Percentiles rank a stretch among this genome's conserved stretches.
Evolutionary conservation across 1,140 invertebrate species (phyloP).

Genomic region (Drosophila gunungcola): DNA sequence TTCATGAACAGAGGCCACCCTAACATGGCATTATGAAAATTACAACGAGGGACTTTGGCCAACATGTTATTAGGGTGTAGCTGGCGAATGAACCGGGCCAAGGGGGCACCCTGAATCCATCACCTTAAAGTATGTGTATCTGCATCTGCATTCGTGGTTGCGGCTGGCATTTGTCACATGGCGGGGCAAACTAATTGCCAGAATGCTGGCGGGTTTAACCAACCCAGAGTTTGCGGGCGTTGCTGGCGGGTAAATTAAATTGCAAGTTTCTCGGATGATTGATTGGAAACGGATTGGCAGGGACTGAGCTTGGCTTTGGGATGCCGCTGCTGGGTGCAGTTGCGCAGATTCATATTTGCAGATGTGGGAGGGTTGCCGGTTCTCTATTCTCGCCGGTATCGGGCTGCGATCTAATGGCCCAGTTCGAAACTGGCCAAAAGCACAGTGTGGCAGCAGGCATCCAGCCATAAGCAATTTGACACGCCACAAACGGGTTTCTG

Average conservation of each 20-base stretch:
- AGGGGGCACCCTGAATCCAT: conserved; percentile 1
- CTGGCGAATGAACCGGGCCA: conserved; percentile 29
- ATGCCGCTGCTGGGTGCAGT: conserved; percentile 41
- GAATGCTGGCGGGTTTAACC: conserved; percentile 33
- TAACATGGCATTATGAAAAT: conserved; percentile 75
- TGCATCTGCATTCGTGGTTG: conserved; percentile 1
- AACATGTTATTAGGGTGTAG: conserved; percentile 70
- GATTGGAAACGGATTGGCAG: conserved; percentile 46
- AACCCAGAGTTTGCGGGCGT: conserved; percentile 36
- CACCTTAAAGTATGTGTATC: conserved; percentile 11
- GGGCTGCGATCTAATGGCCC: conserved; percentile 19
- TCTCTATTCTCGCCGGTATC: conserved; percentile 22
- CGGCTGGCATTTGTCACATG: conserved; percentile 41
- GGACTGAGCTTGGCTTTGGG: conserved; percentile 33
- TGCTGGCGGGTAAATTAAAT: conserved; percentile 52
- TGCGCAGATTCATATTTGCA: conserved; percentile 19
- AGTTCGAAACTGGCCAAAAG: conserved; percentile 38
- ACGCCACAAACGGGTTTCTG: conserved; percentile 70
- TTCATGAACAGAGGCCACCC: conserved; percentile 67
- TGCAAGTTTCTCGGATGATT: conserved; percentile 60
- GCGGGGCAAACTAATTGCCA: conserved; percentile 52
- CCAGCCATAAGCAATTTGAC: conserved; percentile 58
- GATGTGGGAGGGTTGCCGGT: conserved; percentile 27
- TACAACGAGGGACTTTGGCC: conserved; percentile 39
- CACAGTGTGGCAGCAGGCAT: conserved; percentile 28